Percentiles rank a stretch among this genome's conserved stretches.
phyloP scores from a whole-genome alignment of 2,888 invertebrate genomes.

The Mycalesis mineus region DNA sequence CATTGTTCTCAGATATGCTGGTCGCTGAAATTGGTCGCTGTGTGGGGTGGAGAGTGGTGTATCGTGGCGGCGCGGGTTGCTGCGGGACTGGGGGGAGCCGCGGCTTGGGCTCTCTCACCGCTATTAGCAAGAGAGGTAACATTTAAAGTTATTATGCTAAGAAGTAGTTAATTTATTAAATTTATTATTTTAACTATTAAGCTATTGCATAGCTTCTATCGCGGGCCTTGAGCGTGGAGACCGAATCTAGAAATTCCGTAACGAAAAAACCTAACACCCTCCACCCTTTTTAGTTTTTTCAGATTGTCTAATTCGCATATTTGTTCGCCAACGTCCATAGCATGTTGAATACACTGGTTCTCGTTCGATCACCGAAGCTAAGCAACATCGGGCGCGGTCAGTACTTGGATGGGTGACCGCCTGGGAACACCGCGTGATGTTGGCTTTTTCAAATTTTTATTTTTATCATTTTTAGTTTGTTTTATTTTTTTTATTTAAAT shows the following conservation, averaged over 20 bases:
- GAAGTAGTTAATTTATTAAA: no score
- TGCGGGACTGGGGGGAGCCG: conserved; percentile 56
- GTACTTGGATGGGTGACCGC: conserved; percentile 71
- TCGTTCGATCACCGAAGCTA: conserved; percentile 75
- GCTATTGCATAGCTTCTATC: no score
- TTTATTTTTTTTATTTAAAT: no score
- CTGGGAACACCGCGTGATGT: conserved; percentile 32
- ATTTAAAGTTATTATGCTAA: no score
- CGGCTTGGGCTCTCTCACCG: conserved; percentile 55
- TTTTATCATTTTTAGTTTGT: no score
- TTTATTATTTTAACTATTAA: no score
- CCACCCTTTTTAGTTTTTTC: no score
- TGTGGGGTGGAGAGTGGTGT: conserved; percentile 50
- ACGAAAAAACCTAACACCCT: no score
- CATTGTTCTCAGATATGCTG: conserved; percentile 49
- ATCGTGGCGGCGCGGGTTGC: conserved; percentile 48
- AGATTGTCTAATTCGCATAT: no score
- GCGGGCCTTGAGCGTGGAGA: no score
- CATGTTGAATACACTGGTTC: conserved; percentile 70
- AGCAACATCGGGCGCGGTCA: conserved; percentile 71
- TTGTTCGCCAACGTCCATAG: conserved; percentile 61
- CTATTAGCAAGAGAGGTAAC: conserved; percentile 52
- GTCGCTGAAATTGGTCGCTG: conserved; percentile 52
- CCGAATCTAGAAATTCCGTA: no score
- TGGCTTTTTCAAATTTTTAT: no score